Conservation (phyloP, 2,113 vertebrate species). For the Blennius ocellaris region DNA sequence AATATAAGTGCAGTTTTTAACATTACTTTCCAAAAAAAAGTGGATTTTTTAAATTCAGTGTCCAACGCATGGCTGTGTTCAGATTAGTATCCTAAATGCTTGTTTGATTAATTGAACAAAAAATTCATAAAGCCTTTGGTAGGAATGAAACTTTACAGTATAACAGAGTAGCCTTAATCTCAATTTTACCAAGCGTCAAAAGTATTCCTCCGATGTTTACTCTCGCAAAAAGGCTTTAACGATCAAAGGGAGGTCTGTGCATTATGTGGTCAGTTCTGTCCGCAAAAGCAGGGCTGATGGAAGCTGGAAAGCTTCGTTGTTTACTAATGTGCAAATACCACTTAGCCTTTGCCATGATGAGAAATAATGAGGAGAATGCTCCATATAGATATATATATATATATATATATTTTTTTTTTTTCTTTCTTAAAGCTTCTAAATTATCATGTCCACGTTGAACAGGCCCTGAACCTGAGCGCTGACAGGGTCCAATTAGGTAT, state of each 20-base stretch:
- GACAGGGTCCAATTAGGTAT: constrained; percentile 2
- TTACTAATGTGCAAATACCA: constrained; percentile 13
- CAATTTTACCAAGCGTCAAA: not conserved
- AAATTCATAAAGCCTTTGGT: no score
- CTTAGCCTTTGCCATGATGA: constrained; percentile 19
- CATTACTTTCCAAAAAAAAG: no score
- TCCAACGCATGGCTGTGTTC: no score
- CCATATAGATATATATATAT: constrained; percentile 1
- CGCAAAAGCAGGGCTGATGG: not conserved
- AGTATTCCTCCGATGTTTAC: not conserved
- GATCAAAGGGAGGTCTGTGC: constrained; percentile 11
- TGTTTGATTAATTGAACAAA: no score
- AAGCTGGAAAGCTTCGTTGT: not conserved
- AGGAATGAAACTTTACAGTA: no score
- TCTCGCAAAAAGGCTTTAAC: not conserved
- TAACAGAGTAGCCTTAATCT: no score
- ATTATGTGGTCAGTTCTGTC: not conserved
- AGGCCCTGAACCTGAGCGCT: not conserved
- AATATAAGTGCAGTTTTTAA: no score
- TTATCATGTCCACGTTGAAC: constrained; percentile 8
- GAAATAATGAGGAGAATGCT: constrained; percentile 27
- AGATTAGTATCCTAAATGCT: no score
- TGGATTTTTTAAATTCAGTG: no score
- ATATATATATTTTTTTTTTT: no score
- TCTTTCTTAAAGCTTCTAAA: not conserved